phyloP scores from a whole-genome alignment of 2,113 vertebrate genomes.

The Nibea albiflora region DNA sequence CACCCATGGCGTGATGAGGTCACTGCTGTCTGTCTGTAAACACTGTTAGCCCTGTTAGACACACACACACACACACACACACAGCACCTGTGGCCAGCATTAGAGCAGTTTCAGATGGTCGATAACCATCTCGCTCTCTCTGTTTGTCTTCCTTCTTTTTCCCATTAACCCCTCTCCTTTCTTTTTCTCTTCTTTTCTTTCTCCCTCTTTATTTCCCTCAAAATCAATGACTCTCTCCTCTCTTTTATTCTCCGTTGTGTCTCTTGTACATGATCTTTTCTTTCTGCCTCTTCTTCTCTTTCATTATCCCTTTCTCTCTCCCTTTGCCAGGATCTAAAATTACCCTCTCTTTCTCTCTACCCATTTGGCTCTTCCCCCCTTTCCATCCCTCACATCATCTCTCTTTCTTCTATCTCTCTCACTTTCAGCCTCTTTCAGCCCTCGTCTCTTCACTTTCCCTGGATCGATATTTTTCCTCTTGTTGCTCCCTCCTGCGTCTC shows the following conservation, averaged over 20 bases:
- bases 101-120: constrained; percentile 55
- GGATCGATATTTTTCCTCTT: constrained; percentile 6
- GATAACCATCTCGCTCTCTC: constrained; percentile 42
- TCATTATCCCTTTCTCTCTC: neutral
- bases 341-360: neutral
- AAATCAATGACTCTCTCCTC: neutral
- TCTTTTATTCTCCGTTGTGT: neutral
- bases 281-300: constrained; percentile 1
- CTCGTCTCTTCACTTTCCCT: neutral
- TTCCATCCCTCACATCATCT: constrained; percentile 18
- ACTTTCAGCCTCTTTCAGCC: neutral
- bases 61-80: constrained; percentile 24
- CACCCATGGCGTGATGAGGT: constrained; percentile 48
- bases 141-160: constrained; percentile 9
- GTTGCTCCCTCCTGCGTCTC: neutral
- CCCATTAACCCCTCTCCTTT: constrained; percentile 30
- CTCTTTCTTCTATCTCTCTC: neutral
- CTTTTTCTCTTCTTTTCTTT: neutral
- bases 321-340: constrained; percentile 13
- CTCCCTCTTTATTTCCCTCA: neutral
- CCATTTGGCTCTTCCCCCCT: neutral
- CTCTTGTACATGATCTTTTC: neutral
- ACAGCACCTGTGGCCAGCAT: constrained; percentile 57
- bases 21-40: constrained; percentile 60
- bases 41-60: constrained; percentile 40